Percentiles rank a stretch among this genome's conserved stretches.
Evolutionary conservation across 2,888 invertebrate species (phyloP).

Genomic region (Rhyacophila evoluta): DNA sequence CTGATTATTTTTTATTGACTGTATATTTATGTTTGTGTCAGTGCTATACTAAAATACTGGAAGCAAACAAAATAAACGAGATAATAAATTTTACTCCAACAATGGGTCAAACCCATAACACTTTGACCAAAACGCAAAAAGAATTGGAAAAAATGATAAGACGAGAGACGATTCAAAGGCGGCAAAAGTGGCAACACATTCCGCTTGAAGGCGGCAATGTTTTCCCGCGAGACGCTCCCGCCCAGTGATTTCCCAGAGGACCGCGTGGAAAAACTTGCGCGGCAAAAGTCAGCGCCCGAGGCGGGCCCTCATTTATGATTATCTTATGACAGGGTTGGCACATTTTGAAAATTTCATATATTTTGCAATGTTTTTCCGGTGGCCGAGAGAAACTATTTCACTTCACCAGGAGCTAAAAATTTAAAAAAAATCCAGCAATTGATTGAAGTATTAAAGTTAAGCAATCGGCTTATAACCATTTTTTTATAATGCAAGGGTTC

Average conservation of each 20-base stretch:
- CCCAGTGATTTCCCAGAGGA: background rate
- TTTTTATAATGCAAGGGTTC: too few species aligned
- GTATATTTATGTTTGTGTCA: too few species aligned
- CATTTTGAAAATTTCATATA: too few species aligned
- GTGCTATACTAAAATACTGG: too few species aligned
- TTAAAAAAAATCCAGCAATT: too few species aligned
- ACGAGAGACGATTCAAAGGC: background rate
- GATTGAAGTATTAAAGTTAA: too few species aligned
- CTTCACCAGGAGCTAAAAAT: too few species aligned
- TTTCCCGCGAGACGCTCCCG: background rate
- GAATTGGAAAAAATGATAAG: background rate
- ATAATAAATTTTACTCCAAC: background rate
- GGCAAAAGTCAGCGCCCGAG: slow-evolving; percentile 1
- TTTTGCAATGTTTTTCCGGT: too few species aligned
- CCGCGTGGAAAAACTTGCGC: background rate
- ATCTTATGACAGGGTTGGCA: background rate
- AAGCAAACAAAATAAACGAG: background rate
- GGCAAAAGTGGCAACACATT: background rate
- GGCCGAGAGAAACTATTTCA: too few species aligned
- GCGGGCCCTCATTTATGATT: slow-evolving; percentile 12
- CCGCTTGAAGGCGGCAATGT: background rate
- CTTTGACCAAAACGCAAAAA: background rate
- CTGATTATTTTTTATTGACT: too few species aligned
- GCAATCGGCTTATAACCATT: too few species aligned
- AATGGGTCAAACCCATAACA: background rate